phyloP scores from a whole-genome alignment of 2,888 invertebrate genomes.

The Lycaena phlaeas region DNA sequence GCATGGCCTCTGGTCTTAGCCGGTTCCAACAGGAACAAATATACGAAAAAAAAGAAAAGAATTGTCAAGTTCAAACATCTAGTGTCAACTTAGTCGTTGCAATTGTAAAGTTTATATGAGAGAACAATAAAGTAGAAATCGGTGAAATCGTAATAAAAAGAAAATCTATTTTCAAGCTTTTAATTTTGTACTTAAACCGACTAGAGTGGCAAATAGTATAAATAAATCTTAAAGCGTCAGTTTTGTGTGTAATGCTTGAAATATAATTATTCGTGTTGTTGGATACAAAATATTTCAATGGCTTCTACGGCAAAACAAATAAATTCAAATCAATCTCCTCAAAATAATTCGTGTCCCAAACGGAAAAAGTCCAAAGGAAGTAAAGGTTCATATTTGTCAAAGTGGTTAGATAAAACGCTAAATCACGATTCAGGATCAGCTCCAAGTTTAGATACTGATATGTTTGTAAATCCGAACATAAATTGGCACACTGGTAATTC shows the following conservation, averaged over 20 bases:
- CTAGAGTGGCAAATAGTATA: background rate
- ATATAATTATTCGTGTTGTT: constrained; percentile 10
- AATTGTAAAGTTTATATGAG: background rate
- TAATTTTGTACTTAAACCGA: background rate
- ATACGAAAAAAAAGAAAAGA: background rate
- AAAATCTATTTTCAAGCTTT: background rate
- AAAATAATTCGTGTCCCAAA: constrained; percentile 58
- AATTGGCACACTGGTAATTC: constrained; percentile 44
- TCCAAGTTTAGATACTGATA: constrained; percentile 52
- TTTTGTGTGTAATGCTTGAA: background rate
- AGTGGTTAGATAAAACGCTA: constrained; percentile 68
- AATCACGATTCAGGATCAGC: constrained; percentile 52
- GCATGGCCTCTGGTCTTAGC: no score
- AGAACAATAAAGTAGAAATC: background rate
- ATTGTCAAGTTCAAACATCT: constrained; percentile 2
- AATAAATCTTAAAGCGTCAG: background rate
- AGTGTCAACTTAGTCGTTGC: constrained; percentile 2
- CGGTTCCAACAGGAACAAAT: no score
- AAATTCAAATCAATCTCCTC: constrained; percentile 46
- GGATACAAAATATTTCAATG: constrained; percentile 33
- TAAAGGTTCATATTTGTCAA: constrained; percentile 56
- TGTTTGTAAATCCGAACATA: constrained; percentile 36
- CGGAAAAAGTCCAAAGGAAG: constrained; percentile 61
- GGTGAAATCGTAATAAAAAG: constrained; percentile 1
- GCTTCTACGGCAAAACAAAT: constrained; percentile 61